These are phyloP conservation scores for Myotis yumanensis DNA, from an alignment of 2,113 vertebrate genomes.

Conservation along the genomic window DNA sequence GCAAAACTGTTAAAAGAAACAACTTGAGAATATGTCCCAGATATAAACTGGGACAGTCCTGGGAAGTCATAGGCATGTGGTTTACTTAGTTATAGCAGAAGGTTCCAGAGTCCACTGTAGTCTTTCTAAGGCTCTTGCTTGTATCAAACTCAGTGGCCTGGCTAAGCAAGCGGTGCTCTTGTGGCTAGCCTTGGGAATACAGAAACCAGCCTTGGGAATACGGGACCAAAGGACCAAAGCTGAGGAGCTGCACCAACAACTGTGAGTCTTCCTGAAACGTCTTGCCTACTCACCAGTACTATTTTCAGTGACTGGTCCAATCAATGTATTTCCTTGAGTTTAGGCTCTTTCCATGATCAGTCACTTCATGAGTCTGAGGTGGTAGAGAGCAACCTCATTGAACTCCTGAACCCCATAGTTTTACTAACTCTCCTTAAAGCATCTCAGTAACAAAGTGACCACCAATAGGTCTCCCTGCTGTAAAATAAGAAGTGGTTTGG, in stretches of 20 bases:
- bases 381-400: background rate
- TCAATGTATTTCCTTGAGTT: background rate
- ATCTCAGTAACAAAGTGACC: background rate
- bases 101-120: background rate
- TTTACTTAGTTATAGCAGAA: background rate
- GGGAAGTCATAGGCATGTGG: background rate
- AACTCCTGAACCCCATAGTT: background rate
- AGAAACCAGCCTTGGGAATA: background rate
- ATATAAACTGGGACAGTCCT: background rate
- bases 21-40: background rate
- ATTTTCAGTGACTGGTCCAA: background rate
- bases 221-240: fast-evolving
- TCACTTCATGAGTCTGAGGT: too few relatives aligned
- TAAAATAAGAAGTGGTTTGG: background rate
- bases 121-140: background rate
- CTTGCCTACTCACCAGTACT: background rate
- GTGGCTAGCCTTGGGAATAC: fast-evolving
- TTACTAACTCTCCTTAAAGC: background rate
- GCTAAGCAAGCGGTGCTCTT: fast-evolving
- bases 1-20: background rate
- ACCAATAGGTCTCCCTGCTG: background rate
- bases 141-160: background rate
- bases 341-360: background rate
- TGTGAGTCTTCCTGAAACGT: background rate
- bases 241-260: fast-evolving